Percentiles rank a stretch among this genome's conserved stretches.
Evolutionary conservation across 2,113 vertebrate species (phyloP).

Genomic region (Aspidoscelis tigris): DNA sequence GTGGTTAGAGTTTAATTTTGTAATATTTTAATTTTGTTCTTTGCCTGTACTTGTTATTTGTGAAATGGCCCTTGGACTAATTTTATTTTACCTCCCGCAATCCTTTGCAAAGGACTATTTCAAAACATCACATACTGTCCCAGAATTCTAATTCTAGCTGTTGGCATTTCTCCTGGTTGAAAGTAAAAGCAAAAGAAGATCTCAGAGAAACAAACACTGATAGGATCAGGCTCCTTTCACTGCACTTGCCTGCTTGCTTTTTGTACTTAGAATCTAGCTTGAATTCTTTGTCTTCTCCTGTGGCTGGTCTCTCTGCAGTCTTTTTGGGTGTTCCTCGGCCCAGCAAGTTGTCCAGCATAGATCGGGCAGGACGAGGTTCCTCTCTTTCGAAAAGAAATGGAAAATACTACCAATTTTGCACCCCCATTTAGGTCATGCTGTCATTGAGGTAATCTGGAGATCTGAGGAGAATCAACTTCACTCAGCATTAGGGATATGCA

Average conservation of each 20-base stretch:
- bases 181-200: neutral
- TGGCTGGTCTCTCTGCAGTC: slow-evolving; percentile 70
- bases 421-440: neutral
- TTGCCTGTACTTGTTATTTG: no score
- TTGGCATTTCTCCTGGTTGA: neutral
- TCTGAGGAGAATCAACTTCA: neutral
- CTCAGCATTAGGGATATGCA: neutral
- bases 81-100: no score
- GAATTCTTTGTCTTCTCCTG: slow-evolving; percentile 74
- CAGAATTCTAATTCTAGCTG: neutral
- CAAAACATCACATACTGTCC: neutral
- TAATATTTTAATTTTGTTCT: no score
- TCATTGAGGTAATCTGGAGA: neutral
- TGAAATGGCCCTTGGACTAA: no score
- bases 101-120: neutral
- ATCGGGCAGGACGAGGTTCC: slow-evolving; percentile 75
- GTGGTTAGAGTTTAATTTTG: no score
- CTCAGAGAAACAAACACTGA: neutral
- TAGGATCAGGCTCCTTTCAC: neutral
- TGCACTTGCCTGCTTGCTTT: slow-evolving; percentile 64
- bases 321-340: slow-evolving; percentile 74
- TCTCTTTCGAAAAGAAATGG: slow-evolving; percentile 59
- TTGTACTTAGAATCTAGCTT: slow-evolving; percentile 65
- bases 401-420: neutral
- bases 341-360: slow-evolving; percentile 86